Percentiles rank a stretch among this genome's conserved stretches.
phyloP scores from a whole-genome alignment of 2,113 vertebrate genomes.

The Strigops habroptila region DNA sequence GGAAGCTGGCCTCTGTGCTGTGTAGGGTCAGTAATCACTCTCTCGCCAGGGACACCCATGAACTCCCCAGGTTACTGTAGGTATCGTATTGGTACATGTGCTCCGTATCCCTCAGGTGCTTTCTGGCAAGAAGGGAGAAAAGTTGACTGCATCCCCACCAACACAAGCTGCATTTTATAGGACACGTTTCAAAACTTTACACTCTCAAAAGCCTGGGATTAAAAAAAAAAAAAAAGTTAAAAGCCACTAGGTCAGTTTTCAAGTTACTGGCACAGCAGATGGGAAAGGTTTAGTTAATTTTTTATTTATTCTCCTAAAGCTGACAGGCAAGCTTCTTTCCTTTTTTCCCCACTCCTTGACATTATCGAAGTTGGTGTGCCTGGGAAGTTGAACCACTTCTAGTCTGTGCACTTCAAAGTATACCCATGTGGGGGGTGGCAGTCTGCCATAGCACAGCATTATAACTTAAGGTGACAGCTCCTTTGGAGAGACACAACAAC shows the following conservation, averaged over 20 bases:
- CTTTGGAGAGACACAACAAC: not conserved
- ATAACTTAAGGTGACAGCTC: slow-evolving; percentile 1
- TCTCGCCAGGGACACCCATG: not conserved
- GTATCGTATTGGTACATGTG: rapidly evolving
- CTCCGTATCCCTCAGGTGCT: not conserved
- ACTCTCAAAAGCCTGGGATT: not conserved
- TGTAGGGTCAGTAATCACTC: rapidly evolving
- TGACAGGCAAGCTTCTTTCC: not conserved
- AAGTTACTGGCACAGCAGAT: not conserved
- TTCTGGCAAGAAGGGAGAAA: not conserved
- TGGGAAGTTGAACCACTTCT: not conserved
- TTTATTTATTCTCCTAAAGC: not conserved
- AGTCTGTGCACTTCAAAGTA: not conserved
- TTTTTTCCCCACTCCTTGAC: not conserved
- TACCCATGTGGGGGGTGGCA: not conserved
- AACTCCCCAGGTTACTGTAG: not conserved
- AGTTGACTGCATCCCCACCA: not conserved
- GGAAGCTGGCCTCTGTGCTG: not conserved
- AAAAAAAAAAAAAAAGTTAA: not conserved
- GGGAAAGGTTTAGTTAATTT: not conserved
- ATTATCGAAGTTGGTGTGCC: not conserved
- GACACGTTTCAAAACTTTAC: not conserved
- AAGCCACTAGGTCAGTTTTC: not conserved
- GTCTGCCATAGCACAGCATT: not conserved
- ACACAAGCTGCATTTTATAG: not conserved